Conservation (phyloP, 2,888 invertebrate genomes). For the Tineola bisselliella region DNA sequence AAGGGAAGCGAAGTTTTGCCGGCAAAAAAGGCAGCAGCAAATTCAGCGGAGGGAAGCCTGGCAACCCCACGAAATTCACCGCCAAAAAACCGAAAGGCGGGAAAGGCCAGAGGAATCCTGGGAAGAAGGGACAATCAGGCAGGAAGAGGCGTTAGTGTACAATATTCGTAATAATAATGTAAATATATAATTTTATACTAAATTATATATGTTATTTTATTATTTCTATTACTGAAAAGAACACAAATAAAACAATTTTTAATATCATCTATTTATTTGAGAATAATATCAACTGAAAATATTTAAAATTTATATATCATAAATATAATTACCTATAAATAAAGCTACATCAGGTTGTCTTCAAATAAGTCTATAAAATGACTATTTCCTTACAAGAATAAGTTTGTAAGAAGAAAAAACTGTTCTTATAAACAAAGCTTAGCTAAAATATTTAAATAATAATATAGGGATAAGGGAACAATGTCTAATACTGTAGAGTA, state of each 20-base stretch:
- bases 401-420: no score
- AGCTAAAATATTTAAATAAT: background rate
- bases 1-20: slow-evolving; percentile 31
- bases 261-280: no score
- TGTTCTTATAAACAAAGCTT: background rate
- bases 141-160: slow-evolving; percentile 72
- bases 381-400: no score
- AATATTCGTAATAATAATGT: background rate
- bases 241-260: background rate
- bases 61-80: slow-evolving; percentile 48
- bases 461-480: slow-evolving; percentile 1
- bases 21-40: slow-evolving; percentile 43
- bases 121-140: slow-evolving; percentile 70
- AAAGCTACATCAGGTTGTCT: no score
- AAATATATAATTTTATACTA: background rate
- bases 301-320: no score
- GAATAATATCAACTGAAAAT: no score
- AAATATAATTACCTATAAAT: no score
- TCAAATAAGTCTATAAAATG: no score
- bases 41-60: slow-evolving; percentile 17
- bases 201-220: background rate
- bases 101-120: slow-evolving; percentile 74
- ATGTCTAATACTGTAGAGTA: slow-evolving; percentile 3
- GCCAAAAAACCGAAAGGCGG: slow-evolving; percentile 74
- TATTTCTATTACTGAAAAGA: background rate